Evolutionary conservation across 1,140 invertebrate genomes (phyloP), one percentile per base, ranked within the genome.

Genomic region (Neodiprion virginianus): DNA sequence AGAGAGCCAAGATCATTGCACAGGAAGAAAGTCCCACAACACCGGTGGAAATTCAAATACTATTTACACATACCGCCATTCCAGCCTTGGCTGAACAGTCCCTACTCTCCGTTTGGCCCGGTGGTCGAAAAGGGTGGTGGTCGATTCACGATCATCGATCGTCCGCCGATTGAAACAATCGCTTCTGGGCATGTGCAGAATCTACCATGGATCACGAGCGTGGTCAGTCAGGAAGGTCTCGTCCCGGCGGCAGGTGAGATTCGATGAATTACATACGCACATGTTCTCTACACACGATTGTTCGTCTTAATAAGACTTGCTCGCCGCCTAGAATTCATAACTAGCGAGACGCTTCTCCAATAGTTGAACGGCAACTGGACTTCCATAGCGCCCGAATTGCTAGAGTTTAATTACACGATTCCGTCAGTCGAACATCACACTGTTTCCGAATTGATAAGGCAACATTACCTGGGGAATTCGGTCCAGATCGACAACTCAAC

Each of bases 331-430:
- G 91, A 86, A 66, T 92, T 91, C 71, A 82, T 89, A 69, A 73
- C 79, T 7, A 81, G 90, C 2, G 81, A 88, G 2, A 72, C 80
- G 17, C 76, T 86, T 10, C 76, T 93, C 12, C 75, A 85, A 12
- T 85, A 91, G 14, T 75, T 93, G n/a, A 89, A 92, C 68, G 79
- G 87, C 1, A 87, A 89, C 48, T 93, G 92, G 92, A 84, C 91
- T 8, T 80, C 88, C 66, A 82, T 93, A 4, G 89, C 89, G 2
- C 90, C 91, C 17, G 80, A 88, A 77, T 86, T 92, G 7, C 89
- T 93, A 8, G 92, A 92, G 76, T 92, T 89, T 77, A 92, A 93
- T 75, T 88, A 92, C 76, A 93, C 92, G 0, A 75, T 92, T 10
- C 88, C 90, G 0, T 76, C 82, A 17, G 79, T 85, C 8, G 82